Percentiles rank a stretch among this genome's conserved stretches.
These are phyloP conservation scores for Equus quagga DNA, from an alignment of 2,113 vertebrate genomes.

Conservation along the genomic window DNA sequence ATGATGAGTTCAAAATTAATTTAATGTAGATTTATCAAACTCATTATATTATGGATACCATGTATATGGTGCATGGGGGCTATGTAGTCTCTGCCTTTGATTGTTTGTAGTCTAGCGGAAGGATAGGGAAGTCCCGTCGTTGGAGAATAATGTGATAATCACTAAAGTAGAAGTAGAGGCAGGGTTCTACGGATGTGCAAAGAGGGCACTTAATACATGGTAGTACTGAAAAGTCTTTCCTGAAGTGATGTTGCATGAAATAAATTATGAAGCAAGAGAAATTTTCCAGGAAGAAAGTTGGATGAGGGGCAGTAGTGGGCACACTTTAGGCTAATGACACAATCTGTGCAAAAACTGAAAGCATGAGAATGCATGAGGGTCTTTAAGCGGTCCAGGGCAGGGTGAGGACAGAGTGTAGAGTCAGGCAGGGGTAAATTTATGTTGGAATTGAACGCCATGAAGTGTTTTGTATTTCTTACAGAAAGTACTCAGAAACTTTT, in stretches of 20 bases:
- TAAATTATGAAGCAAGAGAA: neutral
- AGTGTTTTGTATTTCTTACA: neutral
- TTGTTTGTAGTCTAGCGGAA: neutral
- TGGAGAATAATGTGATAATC: neutral
- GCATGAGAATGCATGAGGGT: accelerated
- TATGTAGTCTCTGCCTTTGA: neutral
- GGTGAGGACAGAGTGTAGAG: accelerated
- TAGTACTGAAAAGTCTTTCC: neutral
- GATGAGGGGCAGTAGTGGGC: neutral
- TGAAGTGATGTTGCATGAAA: neutral
- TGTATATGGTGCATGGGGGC: neutral
- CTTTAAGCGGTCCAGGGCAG: neutral
- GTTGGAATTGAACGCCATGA: neutral
- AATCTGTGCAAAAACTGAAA: neutral
- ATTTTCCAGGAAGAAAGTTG: neutral
- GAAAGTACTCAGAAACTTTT: neutral
- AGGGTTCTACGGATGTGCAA: neutral
- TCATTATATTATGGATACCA: neutral
- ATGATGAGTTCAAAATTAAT: neutral
- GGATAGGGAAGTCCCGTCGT: neutral
- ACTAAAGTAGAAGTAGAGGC: neutral
- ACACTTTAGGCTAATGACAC: neutral
- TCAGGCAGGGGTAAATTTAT: no score
- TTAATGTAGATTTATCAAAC: neutral
- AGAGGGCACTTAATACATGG: neutral